These are phyloP conservation scores for Pristionchus maxplancki DNA, from an alignment of 2,888 invertebrate species.

Conservation along the genomic window DNA sequence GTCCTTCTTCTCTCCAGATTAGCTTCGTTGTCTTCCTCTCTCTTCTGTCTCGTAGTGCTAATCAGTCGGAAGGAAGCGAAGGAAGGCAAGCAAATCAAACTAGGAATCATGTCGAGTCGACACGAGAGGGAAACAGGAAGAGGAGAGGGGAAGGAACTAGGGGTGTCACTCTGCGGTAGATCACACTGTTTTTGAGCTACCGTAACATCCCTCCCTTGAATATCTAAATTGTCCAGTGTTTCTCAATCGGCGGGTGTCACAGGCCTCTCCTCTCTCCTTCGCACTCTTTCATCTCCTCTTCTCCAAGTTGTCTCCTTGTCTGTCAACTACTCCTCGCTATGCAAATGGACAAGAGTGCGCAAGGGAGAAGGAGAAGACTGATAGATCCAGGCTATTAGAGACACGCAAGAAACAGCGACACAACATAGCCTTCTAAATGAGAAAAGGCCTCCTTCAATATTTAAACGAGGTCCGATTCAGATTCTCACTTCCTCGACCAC, in stretches of 20 bases:
- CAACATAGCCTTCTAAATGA: background rate
- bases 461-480: background rate
- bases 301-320: conserved; percentile 35
- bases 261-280: background rate
- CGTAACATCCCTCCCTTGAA: background rate
- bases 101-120: conserved; percentile 34
- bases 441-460: background rate
- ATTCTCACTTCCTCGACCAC: background rate
- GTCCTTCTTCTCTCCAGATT: conserved; percentile 37
- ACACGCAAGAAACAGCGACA: background rate
- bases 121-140: background rate
- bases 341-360: conserved; percentile 28
- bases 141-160: conserved; percentile 6
- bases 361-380: background rate
- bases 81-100: conserved; percentile 12
- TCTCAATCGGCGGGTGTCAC: background rate
- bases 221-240: no score
- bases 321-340: conserved; percentile 39
- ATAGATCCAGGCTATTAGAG: background rate
- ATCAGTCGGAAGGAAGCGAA: conserved; percentile 30
- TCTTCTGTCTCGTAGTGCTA: conserved; percentile 24
- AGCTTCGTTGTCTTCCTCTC: conserved; percentile 37
- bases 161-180: conserved; percentile 21
- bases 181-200: background rate
- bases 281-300: conserved; percentile 22